Conservation (phyloP, 2,888 invertebrate genomes). For the Caenorhabditis panamensis region DNA sequence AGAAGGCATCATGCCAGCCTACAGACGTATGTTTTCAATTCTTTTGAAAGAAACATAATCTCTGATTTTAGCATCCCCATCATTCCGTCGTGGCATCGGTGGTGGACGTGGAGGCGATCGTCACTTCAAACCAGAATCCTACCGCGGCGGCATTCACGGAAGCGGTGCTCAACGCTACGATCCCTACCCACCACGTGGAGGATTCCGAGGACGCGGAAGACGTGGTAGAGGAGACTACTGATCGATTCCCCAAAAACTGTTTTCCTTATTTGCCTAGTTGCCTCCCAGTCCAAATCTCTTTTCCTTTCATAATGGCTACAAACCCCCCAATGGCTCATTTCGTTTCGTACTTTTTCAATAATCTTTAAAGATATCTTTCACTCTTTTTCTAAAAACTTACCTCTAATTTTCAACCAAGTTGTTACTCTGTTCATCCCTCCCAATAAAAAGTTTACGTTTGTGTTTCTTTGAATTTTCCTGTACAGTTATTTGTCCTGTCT, state of each 20-base stretch:
- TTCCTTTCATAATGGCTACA: too few relatives aligned
- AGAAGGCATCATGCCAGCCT: slow-evolving; percentile 49
- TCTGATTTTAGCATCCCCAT: slow-evolving; percentile 19
- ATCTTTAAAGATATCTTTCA: too few relatives aligned
- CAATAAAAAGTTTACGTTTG: not conserved
- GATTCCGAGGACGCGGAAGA: slow-evolving; percentile 55
- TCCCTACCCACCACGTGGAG: slow-evolving; percentile 37
- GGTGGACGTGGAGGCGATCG: slow-evolving; percentile 15
- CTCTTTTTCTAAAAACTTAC: too few relatives aligned
- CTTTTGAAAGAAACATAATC: not conserved
- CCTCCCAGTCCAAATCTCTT: too few relatives aligned
- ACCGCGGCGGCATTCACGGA: slow-evolving; percentile 33
- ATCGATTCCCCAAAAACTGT: not conserved
- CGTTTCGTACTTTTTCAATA: too few relatives aligned
- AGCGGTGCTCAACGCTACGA: slow-evolving; percentile 24
- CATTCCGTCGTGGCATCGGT: slow-evolving; percentile 28
- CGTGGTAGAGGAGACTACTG: slow-evolving; percentile 42
- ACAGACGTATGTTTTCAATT: slow-evolving; percentile 36
- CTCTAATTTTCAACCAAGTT: too few relatives aligned
- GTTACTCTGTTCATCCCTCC: not conserved
- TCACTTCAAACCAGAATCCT: slow-evolving; percentile 37
- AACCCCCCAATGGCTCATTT: too few relatives aligned
- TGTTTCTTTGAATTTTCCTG: not conserved
- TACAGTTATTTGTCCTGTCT: not conserved
- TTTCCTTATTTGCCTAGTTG: too few relatives aligned